Base-by-base conservation (phyloP, 2,888 invertebrate species). In the Melieria picta region DNA sequence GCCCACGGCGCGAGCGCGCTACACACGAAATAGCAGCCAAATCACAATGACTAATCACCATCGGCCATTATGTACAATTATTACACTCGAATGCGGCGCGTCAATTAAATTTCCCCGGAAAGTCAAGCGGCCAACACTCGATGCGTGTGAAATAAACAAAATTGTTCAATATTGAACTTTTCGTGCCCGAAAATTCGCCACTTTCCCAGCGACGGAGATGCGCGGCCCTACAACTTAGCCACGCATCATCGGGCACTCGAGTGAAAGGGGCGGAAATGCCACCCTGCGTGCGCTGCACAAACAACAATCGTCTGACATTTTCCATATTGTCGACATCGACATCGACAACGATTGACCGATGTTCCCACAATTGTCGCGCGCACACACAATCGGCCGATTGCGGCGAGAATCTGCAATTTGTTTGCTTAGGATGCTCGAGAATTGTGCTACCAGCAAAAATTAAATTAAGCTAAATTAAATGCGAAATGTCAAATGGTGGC, bases 311-410 rank as follows among this genome's bases (percentile, higher is more conserved):
- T 11, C 52, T 77, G 81, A 80, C 81, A 78, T 74, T 77, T 72
- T 73, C 69, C 78, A 81, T 81, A 79, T 81, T 81, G 80, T 65
- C 65, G 63, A 72, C 30, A 30, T 30, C 30, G 30, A 30, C 30
- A 3, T 30, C 30, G 30, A 30, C 30, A 3, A 3, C 30, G 30
- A 30, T 30, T 30, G 30, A 30, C 30, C 30, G 30, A 72, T 75
- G 75, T 80, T 81, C 81, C 81, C 81, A 81, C 81, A 81, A 81
- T 80, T 80, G 81, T 81, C 81, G 75, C 80, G 56, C 79, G 77
- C 80, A 77, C 63, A 70, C 63, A 56, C 10, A 63, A 30, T 16
- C 30, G 2, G 60, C 55, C 55, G 45, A 50, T 48, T 45, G 47
- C 58, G 4, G 13, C 45, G 50, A 46, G 61, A 13, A 57, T 43